Conservation (phyloP, 2,888 invertebrate genomes). For the Ctena decussata region DNA sequence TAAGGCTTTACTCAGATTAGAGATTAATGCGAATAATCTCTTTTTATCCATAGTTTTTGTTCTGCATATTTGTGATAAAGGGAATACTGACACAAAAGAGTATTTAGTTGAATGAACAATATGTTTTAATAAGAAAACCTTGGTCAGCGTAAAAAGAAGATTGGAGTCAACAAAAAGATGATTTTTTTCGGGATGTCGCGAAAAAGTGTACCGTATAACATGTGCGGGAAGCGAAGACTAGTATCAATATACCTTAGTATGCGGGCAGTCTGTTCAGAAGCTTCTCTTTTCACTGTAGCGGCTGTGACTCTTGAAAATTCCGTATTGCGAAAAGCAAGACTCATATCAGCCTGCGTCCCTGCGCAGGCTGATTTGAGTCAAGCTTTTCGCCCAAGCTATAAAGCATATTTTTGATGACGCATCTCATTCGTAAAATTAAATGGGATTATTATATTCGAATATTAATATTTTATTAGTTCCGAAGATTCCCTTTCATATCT, state of each 20-base stretch:
- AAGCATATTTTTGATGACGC: too few species aligned
- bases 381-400: too few species aligned
- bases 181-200: too few species aligned
- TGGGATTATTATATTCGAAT: slow-evolving; percentile 7
- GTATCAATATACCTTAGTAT: too few species aligned
- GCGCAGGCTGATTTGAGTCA: too few species aligned
- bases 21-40: not conserved
- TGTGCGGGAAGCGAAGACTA: too few species aligned
- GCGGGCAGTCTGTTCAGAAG: too few species aligned
- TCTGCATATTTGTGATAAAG: not conserved
- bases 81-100: not conserved
- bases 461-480: not conserved
- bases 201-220: too few species aligned
- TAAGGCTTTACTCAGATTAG: not conserved
- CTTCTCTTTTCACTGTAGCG: too few species aligned
- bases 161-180: not conserved
- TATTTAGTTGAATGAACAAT: not conserved
- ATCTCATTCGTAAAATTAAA: not conserved
- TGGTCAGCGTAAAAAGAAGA: not conserved
- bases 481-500: slow-evolving; percentile 4
- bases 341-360: too few species aligned
- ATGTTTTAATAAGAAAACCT: not conserved
- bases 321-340: too few species aligned
- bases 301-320: too few species aligned
- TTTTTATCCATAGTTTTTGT: not conserved